Evolutionary conservation across 1,140 invertebrate species (phyloP).

Genomic region (Vollenhovia emeryi): DNA sequence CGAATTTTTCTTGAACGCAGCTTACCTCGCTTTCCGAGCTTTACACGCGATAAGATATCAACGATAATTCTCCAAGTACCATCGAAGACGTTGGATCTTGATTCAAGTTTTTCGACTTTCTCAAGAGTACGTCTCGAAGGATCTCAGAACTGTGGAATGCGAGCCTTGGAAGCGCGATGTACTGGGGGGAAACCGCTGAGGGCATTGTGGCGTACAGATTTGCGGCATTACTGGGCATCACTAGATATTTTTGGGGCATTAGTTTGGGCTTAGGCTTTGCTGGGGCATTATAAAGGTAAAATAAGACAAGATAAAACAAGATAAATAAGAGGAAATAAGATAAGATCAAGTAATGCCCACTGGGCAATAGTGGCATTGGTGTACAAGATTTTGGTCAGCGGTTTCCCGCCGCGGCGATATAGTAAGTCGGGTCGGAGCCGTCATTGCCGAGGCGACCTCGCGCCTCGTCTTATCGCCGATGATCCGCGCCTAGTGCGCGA

Average conservation of each 20-base stretch:
- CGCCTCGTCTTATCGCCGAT: conserved; percentile 15
- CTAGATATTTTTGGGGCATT: too few relatives aligned
- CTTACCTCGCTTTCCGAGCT: neutral
- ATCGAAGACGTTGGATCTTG: neutral
- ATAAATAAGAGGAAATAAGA: too few relatives aligned
- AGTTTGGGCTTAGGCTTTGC: too few relatives aligned
- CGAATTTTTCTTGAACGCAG: neutral
- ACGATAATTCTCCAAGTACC: neutral
- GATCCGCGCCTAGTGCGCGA: conserved; percentile 10
- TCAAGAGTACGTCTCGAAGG: neutral
- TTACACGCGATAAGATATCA: neutral
- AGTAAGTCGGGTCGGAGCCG: conserved; percentile 4
- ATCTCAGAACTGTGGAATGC: neutral
- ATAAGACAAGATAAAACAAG: too few relatives aligned
- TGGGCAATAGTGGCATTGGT: too few relatives aligned
- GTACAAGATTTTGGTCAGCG: too few relatives aligned
- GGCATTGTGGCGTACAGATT: too few relatives aligned
- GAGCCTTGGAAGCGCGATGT: neutral
- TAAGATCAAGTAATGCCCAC: too few relatives aligned
- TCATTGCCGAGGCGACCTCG: conserved; percentile 22
- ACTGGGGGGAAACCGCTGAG: too few relatives aligned
- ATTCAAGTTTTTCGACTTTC: neutral
- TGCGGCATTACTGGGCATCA: too few relatives aligned
- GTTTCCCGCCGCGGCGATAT: too few relatives aligned
- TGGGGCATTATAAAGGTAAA: too few relatives aligned